Conservation (phyloP, 2,113 vertebrate species). For the Protobothrops mucrosquamatus region DNA sequence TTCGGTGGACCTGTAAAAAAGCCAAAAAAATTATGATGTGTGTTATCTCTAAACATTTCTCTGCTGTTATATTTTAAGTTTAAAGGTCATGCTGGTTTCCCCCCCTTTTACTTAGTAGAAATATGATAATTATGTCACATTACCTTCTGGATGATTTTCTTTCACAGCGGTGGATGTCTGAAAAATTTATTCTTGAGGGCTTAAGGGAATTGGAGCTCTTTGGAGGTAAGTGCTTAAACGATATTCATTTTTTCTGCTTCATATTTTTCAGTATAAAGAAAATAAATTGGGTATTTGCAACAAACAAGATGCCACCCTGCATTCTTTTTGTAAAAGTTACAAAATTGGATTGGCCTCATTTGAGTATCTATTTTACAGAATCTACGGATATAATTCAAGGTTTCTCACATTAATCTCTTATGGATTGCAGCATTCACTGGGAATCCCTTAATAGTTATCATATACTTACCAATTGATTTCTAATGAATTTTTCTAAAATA, state of each 20-base stretch:
- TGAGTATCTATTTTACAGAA: not conserved
- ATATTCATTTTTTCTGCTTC: not conserved
- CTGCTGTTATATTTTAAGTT: not conserved
- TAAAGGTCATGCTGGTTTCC: not conserved
- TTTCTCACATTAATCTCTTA: not conserved
- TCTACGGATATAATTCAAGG: not conserved
- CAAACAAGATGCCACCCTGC: not conserved
- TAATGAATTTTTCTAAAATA: not conserved
- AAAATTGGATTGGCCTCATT: not conserved
- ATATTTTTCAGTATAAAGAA: not conserved
- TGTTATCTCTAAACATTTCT: not conserved
- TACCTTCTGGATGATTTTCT: constrained; percentile 45
- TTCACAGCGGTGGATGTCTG: constrained; percentile 95
- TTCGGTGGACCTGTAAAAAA: not conserved
- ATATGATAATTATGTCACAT: constrained; percentile 7
- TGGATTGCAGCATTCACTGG: not conserved
- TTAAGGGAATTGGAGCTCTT: constrained; percentile 96
- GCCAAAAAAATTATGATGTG: not conserved
- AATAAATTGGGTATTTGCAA: not conserved
- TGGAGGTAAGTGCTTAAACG: constrained; percentile 81
- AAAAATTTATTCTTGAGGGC: constrained; percentile 98
- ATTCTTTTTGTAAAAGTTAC: not conserved
- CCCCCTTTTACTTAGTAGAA: not conserved
- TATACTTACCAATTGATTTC: not conserved
- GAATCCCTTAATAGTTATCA: not conserved